phyloP scores from a whole-genome alignment of 2,888 invertebrate species.

The Syrphus vitripennis region DNA sequence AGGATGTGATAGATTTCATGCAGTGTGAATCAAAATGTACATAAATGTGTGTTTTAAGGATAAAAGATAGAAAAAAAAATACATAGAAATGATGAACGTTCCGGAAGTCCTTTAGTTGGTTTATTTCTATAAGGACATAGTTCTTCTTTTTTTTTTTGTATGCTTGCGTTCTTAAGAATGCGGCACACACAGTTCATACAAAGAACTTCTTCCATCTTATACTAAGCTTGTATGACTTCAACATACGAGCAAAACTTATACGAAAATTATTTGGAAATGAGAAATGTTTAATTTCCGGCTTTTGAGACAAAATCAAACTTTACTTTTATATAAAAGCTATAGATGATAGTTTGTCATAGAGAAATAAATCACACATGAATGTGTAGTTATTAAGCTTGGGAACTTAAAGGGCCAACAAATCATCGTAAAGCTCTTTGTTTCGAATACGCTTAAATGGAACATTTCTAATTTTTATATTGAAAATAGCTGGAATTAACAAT shows the following conservation, averaged over 20 bases:
- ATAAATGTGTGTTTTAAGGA: neutral
- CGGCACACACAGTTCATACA: too few species aligned
- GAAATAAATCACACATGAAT: too few species aligned
- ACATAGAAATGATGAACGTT: constrained; percentile 30
- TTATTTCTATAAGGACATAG: neutral
- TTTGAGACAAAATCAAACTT: constrained; percentile 23
- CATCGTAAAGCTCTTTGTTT: too few species aligned
- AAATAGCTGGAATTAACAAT: too few species aligned
- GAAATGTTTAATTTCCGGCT: constrained; percentile 55
- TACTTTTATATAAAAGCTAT: too few species aligned
- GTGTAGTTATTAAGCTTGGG: too few species aligned
- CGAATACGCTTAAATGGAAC: too few species aligned
- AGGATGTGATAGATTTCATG: neutral
- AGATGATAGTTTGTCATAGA: too few species aligned
- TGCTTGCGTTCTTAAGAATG: neutral
- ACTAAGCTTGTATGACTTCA: too few species aligned
- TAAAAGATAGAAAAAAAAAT: neutral
- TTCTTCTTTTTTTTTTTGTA: neutral
- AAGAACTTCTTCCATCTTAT: neutral
- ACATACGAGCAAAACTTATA: neutral
- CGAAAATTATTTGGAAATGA: neutral
- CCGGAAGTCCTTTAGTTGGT: constrained; percentile 16
- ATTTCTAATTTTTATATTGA: too few species aligned
- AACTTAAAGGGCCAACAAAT: too few species aligned
- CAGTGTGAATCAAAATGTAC: neutral